phyloP scores from a whole-genome alignment of 2,888 invertebrate genomes.

The Peribatodes rhomboidaria region DNA sequence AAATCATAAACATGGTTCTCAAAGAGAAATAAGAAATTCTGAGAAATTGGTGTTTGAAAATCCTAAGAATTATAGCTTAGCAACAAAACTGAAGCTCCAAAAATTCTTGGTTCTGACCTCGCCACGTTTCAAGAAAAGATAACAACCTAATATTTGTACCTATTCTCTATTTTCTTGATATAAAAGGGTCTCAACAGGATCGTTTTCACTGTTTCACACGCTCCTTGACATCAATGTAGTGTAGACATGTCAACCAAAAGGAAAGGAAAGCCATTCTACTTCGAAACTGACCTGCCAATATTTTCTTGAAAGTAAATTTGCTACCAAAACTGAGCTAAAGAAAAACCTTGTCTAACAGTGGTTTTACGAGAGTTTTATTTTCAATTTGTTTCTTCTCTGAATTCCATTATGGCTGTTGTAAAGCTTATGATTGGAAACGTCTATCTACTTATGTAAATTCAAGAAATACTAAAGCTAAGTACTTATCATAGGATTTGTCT shows the following conservation, averaged over 20 bases:
- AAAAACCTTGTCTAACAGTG: conserved; percentile 13
- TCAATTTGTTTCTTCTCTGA: conserved; percentile 19
- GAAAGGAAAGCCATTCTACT: neutral
- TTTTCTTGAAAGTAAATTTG: conserved; percentile 10
- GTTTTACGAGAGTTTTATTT: conserved; percentile 22
- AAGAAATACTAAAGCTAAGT: neutral
- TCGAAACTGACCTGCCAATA: conserved; percentile 5
- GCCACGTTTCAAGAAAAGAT: conserved; percentile 7
- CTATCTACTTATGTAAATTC: conserved; percentile 17
- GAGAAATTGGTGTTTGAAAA: conserved; percentile 3
- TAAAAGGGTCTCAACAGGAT: conserved; percentile 6
- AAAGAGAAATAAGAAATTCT: neutral
- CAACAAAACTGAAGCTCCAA: conserved; percentile 8
- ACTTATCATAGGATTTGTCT: conserved; percentile 2
- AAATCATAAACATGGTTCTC: neutral
- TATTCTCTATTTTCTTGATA: conserved; percentile 5
- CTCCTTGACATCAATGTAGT: neutral
- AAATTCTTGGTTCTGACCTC: conserved; percentile 3
- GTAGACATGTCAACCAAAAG: conserved; percentile 2
- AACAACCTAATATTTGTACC: conserved; percentile 6
- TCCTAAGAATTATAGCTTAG: neutral
- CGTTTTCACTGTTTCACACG: conserved; percentile 8
- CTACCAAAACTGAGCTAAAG: neutral
- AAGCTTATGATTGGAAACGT: conserved; percentile 23
- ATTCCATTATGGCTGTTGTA: conserved; percentile 11